Evolutionary conservation across 1,140 invertebrate genomes (phyloP).

Genomic region (Anoplolepis gracilipes): DNA sequence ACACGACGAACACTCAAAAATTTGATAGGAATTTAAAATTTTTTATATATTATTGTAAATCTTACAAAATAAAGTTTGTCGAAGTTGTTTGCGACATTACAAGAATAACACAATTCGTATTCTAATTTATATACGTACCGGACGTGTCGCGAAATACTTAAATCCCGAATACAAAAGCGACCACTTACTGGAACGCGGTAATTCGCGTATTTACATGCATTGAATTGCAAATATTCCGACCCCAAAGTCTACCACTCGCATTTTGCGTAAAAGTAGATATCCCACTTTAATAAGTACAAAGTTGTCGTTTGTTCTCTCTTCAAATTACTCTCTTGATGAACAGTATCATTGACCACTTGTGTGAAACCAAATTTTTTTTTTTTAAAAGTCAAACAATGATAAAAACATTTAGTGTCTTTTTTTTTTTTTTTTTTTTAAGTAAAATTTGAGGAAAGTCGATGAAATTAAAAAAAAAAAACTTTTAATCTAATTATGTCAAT

Average conservation of each 20-base stretch:
- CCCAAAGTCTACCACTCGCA: not conserved
- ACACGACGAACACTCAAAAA: not conserved
- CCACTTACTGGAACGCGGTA: slow-evolving; percentile 25
- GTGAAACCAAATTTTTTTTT: not conserved
- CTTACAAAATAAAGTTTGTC: not conserved
- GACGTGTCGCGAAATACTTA: slow-evolving; percentile 42
- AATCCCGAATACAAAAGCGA: slow-evolving; percentile 32
- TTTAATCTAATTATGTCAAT: not conserved
- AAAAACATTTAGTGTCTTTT: too few species aligned
- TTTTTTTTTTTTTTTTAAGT: too few species aligned
- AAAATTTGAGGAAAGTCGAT: too few species aligned
- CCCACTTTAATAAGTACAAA: slow-evolving; percentile 9
- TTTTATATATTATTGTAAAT: too few species aligned
- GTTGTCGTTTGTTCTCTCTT: not conserved
- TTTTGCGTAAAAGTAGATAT: slow-evolving; percentile 36
- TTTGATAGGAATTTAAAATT: not conserved
- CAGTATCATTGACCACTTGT: not conserved
- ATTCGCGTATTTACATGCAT: slow-evolving; percentile 48
- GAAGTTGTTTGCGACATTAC: not conserved
- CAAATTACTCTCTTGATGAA: not conserved
- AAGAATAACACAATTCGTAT: not conserved
- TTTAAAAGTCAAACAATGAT: not conserved
- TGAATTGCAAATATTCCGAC: slow-evolving; percentile 53
- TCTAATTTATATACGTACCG: slow-evolving; percentile 21
- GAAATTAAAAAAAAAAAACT: too few species aligned